A percentile compares a stretch with the other conserved stretches of the same genome.
phyloP scores from a whole-genome alignment of 2,888 invertebrate species.

The Dolomedes plantarius region DNA sequence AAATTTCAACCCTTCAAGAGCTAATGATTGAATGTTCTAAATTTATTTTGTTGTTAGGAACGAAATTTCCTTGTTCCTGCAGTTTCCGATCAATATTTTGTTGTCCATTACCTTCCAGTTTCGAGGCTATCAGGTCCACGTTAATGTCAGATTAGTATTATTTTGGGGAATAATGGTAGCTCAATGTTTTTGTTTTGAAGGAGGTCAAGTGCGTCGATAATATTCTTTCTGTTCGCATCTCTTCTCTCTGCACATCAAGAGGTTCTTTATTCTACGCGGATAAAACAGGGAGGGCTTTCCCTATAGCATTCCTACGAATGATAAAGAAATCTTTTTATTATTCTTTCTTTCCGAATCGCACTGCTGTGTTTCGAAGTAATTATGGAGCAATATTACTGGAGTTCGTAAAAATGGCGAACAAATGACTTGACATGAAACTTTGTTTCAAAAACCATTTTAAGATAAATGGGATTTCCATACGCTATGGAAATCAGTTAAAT shows the following conservation, averaged over 20 bases:
- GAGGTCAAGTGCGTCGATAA: conserved; percentile 64
- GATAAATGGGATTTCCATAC: too few relatives aligned
- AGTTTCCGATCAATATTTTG: conserved; percentile 53
- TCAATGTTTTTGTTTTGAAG: conserved; percentile 36
- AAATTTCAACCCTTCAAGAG: conserved; percentile 49
- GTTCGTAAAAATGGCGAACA: too few relatives aligned
- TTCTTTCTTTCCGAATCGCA: background rate
- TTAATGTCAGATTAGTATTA: conserved; percentile 57
- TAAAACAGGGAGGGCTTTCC: background rate
- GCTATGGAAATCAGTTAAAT: too few relatives aligned
- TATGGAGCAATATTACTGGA: too few relatives aligned
- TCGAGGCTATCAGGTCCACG: conserved; percentile 36
- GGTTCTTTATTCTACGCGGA: background rate
- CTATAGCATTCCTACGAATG: background rate
- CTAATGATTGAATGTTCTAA: conserved; percentile 57
- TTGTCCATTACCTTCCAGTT: conserved; percentile 52
- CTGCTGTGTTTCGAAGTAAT: too few relatives aligned
- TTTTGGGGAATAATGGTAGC: conserved; percentile 49
- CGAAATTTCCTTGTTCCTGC: conserved; percentile 18
- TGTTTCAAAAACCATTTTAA: too few relatives aligned
- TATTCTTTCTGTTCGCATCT: conserved; percentile 22
- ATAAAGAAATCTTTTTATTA: background rate
- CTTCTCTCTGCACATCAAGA: background rate
- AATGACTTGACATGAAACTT: too few relatives aligned
- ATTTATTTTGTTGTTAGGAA: conserved; percentile 45